These are phyloP conservation scores for Brachymystax lenok DNA, from an alignment of 2,797 vertebrate species.

Conservation along the genomic window DNA sequence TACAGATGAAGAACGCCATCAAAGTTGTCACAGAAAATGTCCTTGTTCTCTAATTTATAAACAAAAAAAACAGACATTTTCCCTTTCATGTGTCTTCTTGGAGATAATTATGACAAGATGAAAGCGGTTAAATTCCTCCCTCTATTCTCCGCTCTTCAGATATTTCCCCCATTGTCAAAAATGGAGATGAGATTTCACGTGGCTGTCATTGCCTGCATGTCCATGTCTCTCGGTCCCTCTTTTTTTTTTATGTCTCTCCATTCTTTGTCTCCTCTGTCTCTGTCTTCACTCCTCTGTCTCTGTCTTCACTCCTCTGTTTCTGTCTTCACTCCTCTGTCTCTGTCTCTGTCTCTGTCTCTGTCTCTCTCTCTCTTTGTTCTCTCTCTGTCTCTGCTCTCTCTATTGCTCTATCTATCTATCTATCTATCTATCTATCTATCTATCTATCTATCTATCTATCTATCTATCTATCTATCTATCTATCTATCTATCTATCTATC, in stretches of 20 bases:
- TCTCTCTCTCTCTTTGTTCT: background rate
- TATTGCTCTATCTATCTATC: background rate
- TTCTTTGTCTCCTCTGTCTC: slow-evolving; percentile 27
- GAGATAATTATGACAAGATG: slow-evolving; percentile 83
- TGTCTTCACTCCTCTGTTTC: background rate
- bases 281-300: slow-evolving; percentile 9
- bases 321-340: slow-evolving; percentile 20
- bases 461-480: too few species aligned
- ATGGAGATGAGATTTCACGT: slow-evolving; percentile 80
- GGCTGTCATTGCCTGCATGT: slow-evolving; percentile 73
- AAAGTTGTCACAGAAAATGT: slow-evolving; percentile 77
- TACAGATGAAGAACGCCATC: slow-evolving; percentile 74
- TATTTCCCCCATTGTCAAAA: too few species aligned
- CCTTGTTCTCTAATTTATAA: slow-evolving; percentile 82
- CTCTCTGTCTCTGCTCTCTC: slow-evolving; percentile 18
- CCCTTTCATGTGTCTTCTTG: slow-evolving; percentile 79
- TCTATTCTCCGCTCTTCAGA: slow-evolving; percentile 79
- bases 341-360: background rate
- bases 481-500: background rate
- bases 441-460: too few species aligned
- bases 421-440: too few species aligned
- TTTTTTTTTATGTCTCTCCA: background rate
- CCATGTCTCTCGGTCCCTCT: slow-evolving; percentile 25
- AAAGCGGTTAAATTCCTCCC: slow-evolving; percentile 80
- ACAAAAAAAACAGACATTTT: slow-evolving; percentile 75